phyloP scores from a whole-genome alignment of 2,888 invertebrate species.

The Cheilosia impressa region DNA sequence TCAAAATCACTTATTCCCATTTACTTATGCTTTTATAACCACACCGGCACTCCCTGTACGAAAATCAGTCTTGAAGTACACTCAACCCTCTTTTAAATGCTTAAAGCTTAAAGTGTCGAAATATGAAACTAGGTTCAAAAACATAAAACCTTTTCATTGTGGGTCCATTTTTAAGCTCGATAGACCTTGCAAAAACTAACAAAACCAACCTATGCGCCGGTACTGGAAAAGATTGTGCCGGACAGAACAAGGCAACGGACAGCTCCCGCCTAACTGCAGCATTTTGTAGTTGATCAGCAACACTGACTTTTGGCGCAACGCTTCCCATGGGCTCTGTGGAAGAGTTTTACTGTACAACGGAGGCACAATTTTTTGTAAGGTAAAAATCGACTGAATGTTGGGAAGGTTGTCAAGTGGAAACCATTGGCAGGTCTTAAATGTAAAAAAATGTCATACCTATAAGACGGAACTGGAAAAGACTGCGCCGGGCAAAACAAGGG shows the following conservation, averaged over 20 bases:
- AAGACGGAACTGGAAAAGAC: slow-evolving; percentile 81
- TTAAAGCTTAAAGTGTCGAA: too few relatives aligned
- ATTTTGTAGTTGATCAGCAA: slow-evolving; percentile 80
- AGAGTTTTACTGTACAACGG: background rate
- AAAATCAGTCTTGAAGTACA: background rate
- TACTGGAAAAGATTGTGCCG: slow-evolving; percentile 87
- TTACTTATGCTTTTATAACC: background rate
- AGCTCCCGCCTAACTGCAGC: slow-evolving; percentile 77
- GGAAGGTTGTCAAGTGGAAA: background rate
- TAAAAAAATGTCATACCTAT: slow-evolving; percentile 78
- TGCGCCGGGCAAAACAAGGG: slow-evolving; percentile 90
- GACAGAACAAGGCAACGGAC: slow-evolving; percentile 86
- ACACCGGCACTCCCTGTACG: background rate
- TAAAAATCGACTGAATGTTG: slow-evolving; percentile 74
- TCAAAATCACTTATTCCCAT: background rate
- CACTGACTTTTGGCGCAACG: slow-evolving; percentile 85
- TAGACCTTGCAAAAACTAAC: background rate
- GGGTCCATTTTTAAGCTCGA: too few relatives aligned
- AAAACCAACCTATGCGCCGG: slow-evolving; percentile 71
- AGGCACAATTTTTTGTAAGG: background rate
- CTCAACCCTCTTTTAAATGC: too few relatives aligned
- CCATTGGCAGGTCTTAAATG: background rate
- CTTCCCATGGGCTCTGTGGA: slow-evolving; percentile 83
- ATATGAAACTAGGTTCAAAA: too few relatives aligned
- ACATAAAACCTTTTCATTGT: too few relatives aligned